Conservation (phyloP, 35 echinoderm and acorn worm genomes). For the Chiridota heheva region DNA sequence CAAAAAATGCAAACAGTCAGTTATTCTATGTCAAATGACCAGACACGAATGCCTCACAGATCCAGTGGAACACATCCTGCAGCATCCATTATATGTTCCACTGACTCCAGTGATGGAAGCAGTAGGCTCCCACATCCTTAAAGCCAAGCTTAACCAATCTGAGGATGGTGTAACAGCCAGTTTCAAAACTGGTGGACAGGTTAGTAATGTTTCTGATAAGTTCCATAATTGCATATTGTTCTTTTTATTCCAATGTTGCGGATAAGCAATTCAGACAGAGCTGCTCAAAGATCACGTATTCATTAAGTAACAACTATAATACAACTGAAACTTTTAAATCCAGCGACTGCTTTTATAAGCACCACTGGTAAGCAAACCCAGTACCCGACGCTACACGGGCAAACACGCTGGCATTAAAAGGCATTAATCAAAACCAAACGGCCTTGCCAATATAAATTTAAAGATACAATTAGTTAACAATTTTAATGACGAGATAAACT, state of each 20-base stretch:
- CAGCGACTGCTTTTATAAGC: not conserved
- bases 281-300: not conserved
- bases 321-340: no score
- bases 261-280: not conserved
- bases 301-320: not conserved
- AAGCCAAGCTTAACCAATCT: conserved; percentile 45
- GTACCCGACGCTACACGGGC: no score
- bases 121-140: conserved; percentile 42
- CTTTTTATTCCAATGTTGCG: not conserved
- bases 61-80: conserved; percentile 7
- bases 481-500: no score
- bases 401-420: no score
- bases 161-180: conserved; percentile 21
- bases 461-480: no score
- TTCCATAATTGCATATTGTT: no score
- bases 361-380: not conserved
- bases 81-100: conserved; percentile 20
- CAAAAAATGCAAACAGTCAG: not conserved
- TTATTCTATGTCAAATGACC: not conserved
- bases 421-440: no score
- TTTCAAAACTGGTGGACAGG: conserved; percentile 43
- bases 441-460: no score
- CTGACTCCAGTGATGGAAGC: conserved; percentile 37
- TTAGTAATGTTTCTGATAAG: no score
- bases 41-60: not conserved